phyloP scores from a whole-genome alignment of 2,113 vertebrate species.

The Cervus canadensis region DNA sequence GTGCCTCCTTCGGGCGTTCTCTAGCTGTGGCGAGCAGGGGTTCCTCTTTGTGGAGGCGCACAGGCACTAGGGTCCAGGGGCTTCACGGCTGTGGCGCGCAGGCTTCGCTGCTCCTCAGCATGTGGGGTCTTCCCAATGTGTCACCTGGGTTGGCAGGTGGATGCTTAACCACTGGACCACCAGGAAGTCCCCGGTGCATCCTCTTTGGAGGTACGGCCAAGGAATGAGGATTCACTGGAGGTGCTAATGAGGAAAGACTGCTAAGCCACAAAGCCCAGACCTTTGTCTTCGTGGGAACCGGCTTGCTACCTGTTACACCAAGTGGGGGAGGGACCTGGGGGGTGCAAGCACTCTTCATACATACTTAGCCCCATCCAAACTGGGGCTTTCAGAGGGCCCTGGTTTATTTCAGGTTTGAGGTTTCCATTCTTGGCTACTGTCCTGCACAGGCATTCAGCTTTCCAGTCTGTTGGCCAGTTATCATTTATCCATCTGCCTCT shows the following conservation, averaged over 20 bases:
- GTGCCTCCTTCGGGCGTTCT: not conserved
- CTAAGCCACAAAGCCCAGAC: not conserved
- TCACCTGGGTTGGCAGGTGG: not conserved
- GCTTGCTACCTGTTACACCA: not conserved
- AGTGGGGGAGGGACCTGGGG: not conserved
- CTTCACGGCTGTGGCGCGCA: fast-evolving
- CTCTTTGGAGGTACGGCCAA: not conserved
- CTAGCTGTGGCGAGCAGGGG: not conserved
- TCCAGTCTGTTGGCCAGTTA: not conserved
- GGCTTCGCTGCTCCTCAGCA: not conserved
- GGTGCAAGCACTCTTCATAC: not conserved
- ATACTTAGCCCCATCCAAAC: not conserved
- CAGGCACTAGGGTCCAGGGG: not conserved
- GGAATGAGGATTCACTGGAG: not conserved
- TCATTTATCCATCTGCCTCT: not conserved
- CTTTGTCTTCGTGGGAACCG: not conserved
- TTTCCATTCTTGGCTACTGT: not conserved
- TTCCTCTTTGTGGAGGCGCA: fast-evolving
- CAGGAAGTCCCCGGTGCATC: not conserved
- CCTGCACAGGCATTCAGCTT: not conserved
- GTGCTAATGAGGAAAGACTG: not conserved
- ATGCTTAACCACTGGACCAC: not conserved
- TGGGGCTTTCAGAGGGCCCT: not conserved
- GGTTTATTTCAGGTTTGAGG: not conserved
- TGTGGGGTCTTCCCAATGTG: not conserved